Conservation (phyloP, 2,797 vertebrate species). For the Gymnoscopelus braueri region DNA sequence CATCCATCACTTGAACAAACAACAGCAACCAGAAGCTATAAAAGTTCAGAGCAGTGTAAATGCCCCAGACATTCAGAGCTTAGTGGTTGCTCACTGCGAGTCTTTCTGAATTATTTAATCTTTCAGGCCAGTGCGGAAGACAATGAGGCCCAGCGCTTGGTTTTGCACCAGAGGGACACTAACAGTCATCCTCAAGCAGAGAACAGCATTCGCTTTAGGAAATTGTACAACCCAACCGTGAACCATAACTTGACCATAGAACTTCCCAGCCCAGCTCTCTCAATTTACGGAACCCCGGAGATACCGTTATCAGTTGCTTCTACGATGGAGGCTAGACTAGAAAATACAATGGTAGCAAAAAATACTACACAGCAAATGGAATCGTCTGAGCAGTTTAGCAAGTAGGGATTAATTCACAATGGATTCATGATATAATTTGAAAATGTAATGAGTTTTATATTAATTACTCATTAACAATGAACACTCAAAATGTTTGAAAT, state of each 20-base stretch:
- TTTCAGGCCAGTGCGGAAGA: slow-evolving; percentile 14
- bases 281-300: too few relatives aligned
- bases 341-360: too few relatives aligned
- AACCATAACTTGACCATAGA: background rate
- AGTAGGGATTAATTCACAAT: too few relatives aligned
- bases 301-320: too few relatives aligned
- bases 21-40: slow-evolving; percentile 8
- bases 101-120: background rate
- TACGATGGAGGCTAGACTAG: too few relatives aligned
- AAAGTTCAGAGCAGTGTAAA: slow-evolving; percentile 18
- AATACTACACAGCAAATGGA: too few relatives aligned
- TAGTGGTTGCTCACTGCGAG: slow-evolving; percentile 13
- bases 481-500: too few relatives aligned
- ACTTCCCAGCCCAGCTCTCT: background rate
- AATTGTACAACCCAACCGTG: background rate
- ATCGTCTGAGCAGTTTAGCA: too few relatives aligned
- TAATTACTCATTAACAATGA: too few relatives aligned
- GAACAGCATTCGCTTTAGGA: slow-evolving; percentile 9
- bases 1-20: slow-evolving; percentile 14
- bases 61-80: slow-evolving; percentile 3
- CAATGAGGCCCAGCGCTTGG: slow-evolving; percentile 25
- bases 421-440: too few relatives aligned
- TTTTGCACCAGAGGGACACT: background rate
- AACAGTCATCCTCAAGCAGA: background rate
- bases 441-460: too few relatives aligned